Percentiles rank a stretch among this genome's conserved stretches.
Evolutionary conservation across 1,140 invertebrate genomes (phyloP).

Genomic region (Schlechtendalia chinensis): DNA sequence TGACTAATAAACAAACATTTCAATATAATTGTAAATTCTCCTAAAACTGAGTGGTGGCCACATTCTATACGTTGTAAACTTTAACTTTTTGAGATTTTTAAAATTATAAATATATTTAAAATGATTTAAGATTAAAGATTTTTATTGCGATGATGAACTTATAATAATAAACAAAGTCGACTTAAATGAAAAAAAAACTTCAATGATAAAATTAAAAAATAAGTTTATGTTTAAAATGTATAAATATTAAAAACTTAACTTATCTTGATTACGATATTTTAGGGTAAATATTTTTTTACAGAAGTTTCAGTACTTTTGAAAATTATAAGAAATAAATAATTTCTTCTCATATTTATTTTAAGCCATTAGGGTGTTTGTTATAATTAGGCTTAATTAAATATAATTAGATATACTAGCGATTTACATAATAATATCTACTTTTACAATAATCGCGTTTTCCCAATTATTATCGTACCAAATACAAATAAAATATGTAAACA

Average conservation of each 20-base stretch:
- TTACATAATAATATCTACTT: neutral
- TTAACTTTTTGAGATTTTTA: neutral
- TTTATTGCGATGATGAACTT: neutral
- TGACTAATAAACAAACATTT: neutral
- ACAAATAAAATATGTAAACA: no score
- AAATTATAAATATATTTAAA: neutral
- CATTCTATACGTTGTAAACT: neutral
- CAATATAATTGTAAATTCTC: neutral
- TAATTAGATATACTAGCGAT: neutral
- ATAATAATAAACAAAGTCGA: neutral
- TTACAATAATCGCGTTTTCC: no score
- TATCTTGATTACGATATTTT: neutral
- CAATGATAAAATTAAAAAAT: neutral
- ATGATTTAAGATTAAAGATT: neutral
- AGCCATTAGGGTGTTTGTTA: no score
- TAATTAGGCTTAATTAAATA: neutral
- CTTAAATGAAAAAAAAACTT: neutral
- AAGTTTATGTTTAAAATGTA: no score
- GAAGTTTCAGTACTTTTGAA: neutral
- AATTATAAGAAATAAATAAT: neutral
- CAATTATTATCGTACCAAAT: no score
- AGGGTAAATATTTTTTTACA: neutral
- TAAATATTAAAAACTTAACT: neutral
- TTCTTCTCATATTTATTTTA: neutral
- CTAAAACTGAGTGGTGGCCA: neutral